Conservation (phyloP, 2,797 vertebrate species). For the Allobates femoralis region DNA sequence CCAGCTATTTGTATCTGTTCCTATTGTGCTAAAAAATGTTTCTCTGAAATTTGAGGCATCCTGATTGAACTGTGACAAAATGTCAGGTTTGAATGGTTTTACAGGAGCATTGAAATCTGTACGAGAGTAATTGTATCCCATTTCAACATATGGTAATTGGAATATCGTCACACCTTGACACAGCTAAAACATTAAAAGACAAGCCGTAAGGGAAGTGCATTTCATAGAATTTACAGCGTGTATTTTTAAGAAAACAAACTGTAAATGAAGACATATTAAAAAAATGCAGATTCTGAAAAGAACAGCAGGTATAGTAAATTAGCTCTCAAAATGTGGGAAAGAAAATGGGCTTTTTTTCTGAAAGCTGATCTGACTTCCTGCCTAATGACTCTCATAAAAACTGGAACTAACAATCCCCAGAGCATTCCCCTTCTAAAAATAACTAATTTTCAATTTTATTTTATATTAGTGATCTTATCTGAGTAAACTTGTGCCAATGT, state of each 20-base stretch:
- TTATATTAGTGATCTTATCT: slow-evolving; percentile 45
- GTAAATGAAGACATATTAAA: slow-evolving; percentile 43
- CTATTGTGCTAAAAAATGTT: slow-evolving; percentile 23
- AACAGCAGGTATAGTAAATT: slow-evolving; percentile 62
- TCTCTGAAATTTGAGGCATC: slow-evolving; percentile 63
- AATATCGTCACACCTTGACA: slow-evolving; percentile 67
- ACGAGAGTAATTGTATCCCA: slow-evolving; percentile 67
- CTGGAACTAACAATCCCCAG: slow-evolving; percentile 59
- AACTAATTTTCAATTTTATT: slow-evolving; percentile 63
- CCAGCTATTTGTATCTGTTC: neutral
- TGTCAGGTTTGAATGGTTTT: slow-evolving; percentile 66
- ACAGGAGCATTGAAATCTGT: slow-evolving; percentile 66
- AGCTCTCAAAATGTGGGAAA: slow-evolving; percentile 49
- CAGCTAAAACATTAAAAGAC: slow-evolving; percentile 56
- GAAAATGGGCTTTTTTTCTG: slow-evolving; percentile 52
- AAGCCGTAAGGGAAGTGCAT: slow-evolving; percentile 5
- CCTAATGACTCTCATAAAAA: slow-evolving; percentile 60
- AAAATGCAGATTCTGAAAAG: slow-evolving; percentile 53
- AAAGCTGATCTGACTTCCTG: slow-evolving; percentile 60
- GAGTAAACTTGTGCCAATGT: slow-evolving; percentile 17
- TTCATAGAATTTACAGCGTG: slow-evolving; percentile 39
- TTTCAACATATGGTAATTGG: slow-evolving; percentile 66
- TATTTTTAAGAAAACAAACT: slow-evolving; percentile 57
- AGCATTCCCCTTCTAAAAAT: slow-evolving; percentile 67
- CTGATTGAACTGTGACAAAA: slow-evolving; percentile 63